Evolutionary conservation across 2,888 invertebrate genomes (phyloP).

Genomic region (Trichacis sp.): DNA sequence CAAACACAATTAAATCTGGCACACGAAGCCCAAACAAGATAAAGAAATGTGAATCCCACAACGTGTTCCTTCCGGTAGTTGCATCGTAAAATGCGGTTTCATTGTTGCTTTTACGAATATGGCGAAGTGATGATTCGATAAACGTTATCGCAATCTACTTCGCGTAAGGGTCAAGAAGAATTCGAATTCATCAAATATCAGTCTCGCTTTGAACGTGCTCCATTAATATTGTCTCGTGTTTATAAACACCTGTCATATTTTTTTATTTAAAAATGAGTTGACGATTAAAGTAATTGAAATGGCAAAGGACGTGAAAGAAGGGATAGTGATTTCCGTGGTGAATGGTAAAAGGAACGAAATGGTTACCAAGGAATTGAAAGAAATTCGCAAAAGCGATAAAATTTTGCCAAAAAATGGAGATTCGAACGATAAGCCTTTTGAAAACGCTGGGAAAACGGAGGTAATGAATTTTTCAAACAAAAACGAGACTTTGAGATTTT

Average conservation of each 20-base stretch:
- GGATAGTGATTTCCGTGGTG: neutral
- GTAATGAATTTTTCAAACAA: too few species aligned
- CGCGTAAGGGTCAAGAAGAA: conserved; percentile 9
- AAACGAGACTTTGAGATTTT: too few species aligned
- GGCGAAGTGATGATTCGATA: conserved; percentile 29
- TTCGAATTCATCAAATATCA: conserved; percentile 5
- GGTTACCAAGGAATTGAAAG: neutral
- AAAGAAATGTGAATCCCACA: conserved; percentile 16
- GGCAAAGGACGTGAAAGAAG: conserved; percentile 14
- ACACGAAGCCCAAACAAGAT: conserved; percentile 18
- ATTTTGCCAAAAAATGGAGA: neutral
- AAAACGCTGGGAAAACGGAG: neutral
- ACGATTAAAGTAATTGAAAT: conserved; percentile 7
- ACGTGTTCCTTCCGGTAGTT: conserved; percentile 31
- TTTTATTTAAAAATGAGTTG: too few species aligned
- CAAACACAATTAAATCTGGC: conserved; percentile 1
- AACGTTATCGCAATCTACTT: conserved; percentile 27
- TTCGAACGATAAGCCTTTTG: conserved; percentile 7
- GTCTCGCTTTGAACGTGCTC: conserved; percentile 4
- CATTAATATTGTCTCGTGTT: too few species aligned
- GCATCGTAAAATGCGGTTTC: conserved; percentile 25
- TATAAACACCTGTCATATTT: too few species aligned
- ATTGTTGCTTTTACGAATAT: conserved; percentile 30
- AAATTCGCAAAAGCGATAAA: neutral
- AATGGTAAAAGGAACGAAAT: neutral